Conservation (phyloP, 1,140 invertebrate species). For the Caenorhabditis remanei region DNA sequence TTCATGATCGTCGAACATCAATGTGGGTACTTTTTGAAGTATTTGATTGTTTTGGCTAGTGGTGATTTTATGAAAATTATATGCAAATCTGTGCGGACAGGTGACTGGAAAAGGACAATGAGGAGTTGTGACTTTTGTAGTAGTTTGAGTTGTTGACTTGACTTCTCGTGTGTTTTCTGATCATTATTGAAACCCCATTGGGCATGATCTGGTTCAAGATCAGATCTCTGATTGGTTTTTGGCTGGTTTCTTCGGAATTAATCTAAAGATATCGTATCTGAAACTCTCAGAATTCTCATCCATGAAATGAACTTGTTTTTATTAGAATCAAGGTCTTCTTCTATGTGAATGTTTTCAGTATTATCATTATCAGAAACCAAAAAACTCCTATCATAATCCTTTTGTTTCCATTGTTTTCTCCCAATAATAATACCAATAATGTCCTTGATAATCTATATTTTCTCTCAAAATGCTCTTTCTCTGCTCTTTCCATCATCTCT, state of each 20-base stretch:
- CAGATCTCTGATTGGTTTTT: too few species aligned
- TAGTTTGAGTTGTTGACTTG: too few species aligned
- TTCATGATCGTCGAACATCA: neutral
- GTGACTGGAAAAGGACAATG: too few species aligned
- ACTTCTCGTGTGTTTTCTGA: too few species aligned
- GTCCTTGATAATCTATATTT: neutral
- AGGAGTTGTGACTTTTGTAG: too few species aligned
- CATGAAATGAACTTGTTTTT: too few species aligned
- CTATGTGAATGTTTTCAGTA: neutral
- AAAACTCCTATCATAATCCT: neutral
- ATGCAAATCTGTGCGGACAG: neutral
- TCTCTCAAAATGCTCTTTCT: neutral
- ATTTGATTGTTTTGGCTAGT: neutral
- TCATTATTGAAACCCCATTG: too few species aligned
- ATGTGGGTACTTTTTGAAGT: neutral
- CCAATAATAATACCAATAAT: neutral
- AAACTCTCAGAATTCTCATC: too few species aligned
- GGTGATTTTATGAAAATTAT: neutral
- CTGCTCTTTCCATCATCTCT: neutral
- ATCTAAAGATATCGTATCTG: too few species aligned
- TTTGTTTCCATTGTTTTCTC: neutral
- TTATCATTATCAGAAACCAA: neutral
- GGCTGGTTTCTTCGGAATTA: too few species aligned
- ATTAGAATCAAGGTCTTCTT: too few species aligned
- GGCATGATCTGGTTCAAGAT: too few species aligned